Evolutionary conservation across 1,140 invertebrate species (phyloP).

Genomic region (Trissolcus basalis): DNA sequence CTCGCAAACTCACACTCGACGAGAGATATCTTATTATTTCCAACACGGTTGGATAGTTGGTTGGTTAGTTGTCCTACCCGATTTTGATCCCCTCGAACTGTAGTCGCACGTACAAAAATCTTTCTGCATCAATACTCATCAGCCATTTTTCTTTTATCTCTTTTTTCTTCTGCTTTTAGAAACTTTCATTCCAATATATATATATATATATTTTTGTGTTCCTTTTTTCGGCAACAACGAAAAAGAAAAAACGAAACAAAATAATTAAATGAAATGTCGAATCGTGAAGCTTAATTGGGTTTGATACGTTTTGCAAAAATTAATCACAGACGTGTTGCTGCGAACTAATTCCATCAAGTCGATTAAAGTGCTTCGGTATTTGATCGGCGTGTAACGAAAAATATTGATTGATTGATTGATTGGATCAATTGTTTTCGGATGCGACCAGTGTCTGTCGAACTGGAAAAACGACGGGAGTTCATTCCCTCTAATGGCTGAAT

Average conservation of each 20-base stretch:
- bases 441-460: constrained; percentile 5
- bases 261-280: not conserved
- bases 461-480: constrained; percentile 18
- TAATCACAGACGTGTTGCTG: too few species aligned
- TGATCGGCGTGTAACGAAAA: not conserved
- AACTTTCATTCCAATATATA: not conserved
- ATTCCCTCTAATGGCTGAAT: constrained; percentile 18
- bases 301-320: too few species aligned
- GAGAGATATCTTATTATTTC: constrained; percentile 34
- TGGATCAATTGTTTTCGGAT: constrained; percentile 15
- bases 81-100: not conserved
- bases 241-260: not conserved
- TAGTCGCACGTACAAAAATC: constrained; percentile 17
- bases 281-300: not conserved
- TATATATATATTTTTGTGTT: too few species aligned
- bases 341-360: too few species aligned
- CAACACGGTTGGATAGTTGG: constrained; percentile 43
- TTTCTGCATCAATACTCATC: constrained; percentile 35
- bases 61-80: constrained; percentile 36
- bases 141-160: constrained; percentile 2
- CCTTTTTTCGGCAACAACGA: not conserved
- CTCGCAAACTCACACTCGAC: constrained; percentile 35
- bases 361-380: too few species aligned
- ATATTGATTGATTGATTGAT: not conserved
- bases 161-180: not conserved